Conservation (phyloP, 2,113 vertebrate species). For the Clarias gariepinus region DNA sequence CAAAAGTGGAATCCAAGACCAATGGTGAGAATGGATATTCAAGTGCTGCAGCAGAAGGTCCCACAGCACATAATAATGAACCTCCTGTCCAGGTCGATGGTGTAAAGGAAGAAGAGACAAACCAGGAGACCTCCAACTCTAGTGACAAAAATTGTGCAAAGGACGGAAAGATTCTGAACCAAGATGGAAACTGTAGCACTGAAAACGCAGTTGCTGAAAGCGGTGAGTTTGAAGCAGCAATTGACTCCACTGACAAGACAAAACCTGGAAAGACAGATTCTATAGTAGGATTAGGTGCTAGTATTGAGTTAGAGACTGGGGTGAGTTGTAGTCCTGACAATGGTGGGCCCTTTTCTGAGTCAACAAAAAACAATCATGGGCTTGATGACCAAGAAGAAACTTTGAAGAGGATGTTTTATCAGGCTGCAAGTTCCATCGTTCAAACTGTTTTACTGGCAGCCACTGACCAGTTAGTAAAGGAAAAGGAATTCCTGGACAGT, state of each 20-base stretch:
- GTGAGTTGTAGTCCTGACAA: conserved; percentile 55
- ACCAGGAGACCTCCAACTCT: conserved; percentile 61
- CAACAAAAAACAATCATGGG: conserved; percentile 41
- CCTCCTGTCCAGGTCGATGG: conserved; percentile 59
- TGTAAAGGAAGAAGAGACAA: conserved; percentile 54
- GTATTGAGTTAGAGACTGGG: conserved; percentile 50
- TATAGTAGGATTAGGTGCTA: conserved; percentile 51
- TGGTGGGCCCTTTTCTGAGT: conserved; percentile 52
- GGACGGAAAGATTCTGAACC: conserved; percentile 69
- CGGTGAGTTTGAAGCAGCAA: conserved; percentile 71
- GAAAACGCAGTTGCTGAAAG: conserved; percentile 70
- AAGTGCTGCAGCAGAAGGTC: conserved; percentile 67
- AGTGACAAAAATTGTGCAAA: conserved; percentile 61
- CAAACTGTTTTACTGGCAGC: conserved; percentile 69
- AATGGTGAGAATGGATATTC: conserved; percentile 73
- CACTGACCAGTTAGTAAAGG: conserved; percentile 70
- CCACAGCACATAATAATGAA: conserved; percentile 66
- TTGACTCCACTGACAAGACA: conserved; percentile 59
- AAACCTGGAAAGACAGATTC: conserved; percentile 56
- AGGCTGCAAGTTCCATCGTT: conserved; percentile 72
- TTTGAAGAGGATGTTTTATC: conserved; percentile 68
- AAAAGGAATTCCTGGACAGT: conserved; percentile 60
- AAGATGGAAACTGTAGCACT: conserved; percentile 67
- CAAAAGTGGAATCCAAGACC: conserved; percentile 56
- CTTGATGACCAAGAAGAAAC: conserved; percentile 57